These are phyloP conservation scores for Lymantria dispar DNA, from an alignment of 2,888 invertebrate species.

Conservation along the genomic window DNA sequence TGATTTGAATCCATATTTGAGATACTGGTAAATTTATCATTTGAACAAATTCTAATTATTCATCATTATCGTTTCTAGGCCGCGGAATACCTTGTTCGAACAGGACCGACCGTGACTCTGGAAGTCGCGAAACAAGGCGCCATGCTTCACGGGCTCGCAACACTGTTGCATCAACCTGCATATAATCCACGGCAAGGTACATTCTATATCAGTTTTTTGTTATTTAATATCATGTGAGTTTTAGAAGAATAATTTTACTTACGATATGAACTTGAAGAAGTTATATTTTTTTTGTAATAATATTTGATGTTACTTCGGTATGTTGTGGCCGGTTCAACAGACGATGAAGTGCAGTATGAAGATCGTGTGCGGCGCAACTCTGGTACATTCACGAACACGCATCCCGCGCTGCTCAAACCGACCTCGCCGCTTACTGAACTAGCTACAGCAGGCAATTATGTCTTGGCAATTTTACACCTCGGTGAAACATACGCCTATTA, in stretches of 20 bases:
- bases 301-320: background rate
- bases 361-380: conserved; percentile 66
- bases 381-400: conserved; percentile 71
- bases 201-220: background rate
- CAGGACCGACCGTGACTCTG: conserved; percentile 95
- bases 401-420: conserved; percentile 66
- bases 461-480: conserved; percentile 14
- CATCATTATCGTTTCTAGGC: conserved; percentile 82
- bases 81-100: conserved; percentile 96
- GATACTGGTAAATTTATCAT: too few species aligned
- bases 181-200: conserved; percentile 68
- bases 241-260: background rate
- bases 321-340: conserved; percentile 20
- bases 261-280: background rate
- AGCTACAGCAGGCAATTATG: conserved; percentile 71
- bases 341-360: conserved; percentile 59
- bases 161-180: conserved; percentile 92
- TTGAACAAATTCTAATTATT: background rate
- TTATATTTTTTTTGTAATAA: too few species aligned
- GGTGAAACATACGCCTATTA: conserved; percentile 7
- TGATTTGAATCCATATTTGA: too few species aligned
- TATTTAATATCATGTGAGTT: background rate
- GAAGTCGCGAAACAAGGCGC: conserved; percentile 99
- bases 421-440: conserved; percentile 72
- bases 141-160: conserved; percentile 97